Base-by-base conservation (phyloP, 2,888 invertebrate species). In the Cheilosia vulpina region DNA sequence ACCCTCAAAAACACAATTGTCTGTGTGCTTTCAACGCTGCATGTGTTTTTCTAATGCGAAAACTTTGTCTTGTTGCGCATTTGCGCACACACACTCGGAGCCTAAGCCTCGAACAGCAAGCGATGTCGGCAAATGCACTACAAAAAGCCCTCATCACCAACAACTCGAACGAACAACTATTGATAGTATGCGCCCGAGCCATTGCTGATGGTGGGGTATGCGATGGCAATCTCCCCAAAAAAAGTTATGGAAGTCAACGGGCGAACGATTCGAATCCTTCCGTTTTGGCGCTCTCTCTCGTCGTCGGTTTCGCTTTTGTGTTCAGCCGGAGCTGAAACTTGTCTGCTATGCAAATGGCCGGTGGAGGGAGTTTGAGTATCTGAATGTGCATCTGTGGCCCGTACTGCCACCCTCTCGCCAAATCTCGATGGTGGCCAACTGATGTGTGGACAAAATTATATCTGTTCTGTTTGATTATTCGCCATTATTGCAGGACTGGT, bases 401-500 rank as follows among this genome's bases (percentile, higher is more conserved):
- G 2, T 31, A 31, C 31, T 31, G 31, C 41, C 50, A 27, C 4
- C 45, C 53, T 7, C 45, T 41, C 27, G 41, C 82, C 60, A 57
- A 75, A 66, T 66, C 60, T 50, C 65, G 65, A 60, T 75, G 84
- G 75, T 58, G 66, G 68, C 52, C 80, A 75, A 79, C 75, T 84
- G 84, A 84, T 84, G 79, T 84, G 84, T 84, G 79, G 84, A 84
- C 84, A 84, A 84, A 84, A 85, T 85, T 81, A 85, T 85, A 81
- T 68, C 84, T 80, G 62, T 80, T 85, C 84, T 80, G 80, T 85
- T 85, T 85, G 80, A 85, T 85, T 85, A 85, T 80, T 80, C 63
- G 58, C 72, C 85, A 76, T 81, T 85, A 85, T 76, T 76, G 66
- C 75, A 43, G 76, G 80, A 83, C 47, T 50, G 52, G 57, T 24